Conservation (phyloP, 1,140 invertebrate genomes). For the Mycetomoellerius zeteki region DNA sequence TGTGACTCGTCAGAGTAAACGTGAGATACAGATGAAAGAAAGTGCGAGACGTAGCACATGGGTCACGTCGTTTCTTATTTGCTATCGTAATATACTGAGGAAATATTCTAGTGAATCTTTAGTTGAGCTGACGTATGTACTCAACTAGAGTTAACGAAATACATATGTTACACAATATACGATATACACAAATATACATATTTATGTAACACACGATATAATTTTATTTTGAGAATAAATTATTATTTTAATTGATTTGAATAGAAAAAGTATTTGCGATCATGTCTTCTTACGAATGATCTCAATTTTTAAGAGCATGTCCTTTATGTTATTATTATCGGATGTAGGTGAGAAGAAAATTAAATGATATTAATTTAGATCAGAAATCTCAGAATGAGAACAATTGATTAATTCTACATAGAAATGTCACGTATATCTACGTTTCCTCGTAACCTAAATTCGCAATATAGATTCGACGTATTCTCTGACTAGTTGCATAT, state of each 20-base stretch:
- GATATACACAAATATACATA: background rate
- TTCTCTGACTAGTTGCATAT: background rate
- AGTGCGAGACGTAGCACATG: conserved; percentile 40
- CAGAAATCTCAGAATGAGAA: conserved; percentile 3
- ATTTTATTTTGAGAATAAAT: background rate
- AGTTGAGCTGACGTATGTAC: background rate
- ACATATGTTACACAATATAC: background rate
- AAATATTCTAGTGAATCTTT: background rate
- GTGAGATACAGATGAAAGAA: conserved; percentile 33
- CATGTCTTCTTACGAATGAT: background rate
- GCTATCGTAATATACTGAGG: background rate
- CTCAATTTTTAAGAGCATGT: background rate
- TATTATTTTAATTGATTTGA: conserved; percentile 1
- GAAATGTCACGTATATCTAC: conserved; percentile 19
- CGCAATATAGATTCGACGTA: conserved; percentile 28
- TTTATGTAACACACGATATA: background rate
- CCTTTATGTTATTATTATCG: conserved; percentile 25
- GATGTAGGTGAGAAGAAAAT: conserved; percentile 22
- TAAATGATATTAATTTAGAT: conserved; percentile 3
- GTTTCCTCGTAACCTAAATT: conserved; percentile 54
- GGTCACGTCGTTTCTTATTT: conserved; percentile 3
- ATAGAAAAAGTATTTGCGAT: background rate
- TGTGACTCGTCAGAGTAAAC: conserved; percentile 37
- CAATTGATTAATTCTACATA: conserved; percentile 12
- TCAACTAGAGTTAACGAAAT: background rate